phyloP scores from a whole-genome alignment of 1,140 invertebrate genomes.

The Dendroctonus valens region DNA sequence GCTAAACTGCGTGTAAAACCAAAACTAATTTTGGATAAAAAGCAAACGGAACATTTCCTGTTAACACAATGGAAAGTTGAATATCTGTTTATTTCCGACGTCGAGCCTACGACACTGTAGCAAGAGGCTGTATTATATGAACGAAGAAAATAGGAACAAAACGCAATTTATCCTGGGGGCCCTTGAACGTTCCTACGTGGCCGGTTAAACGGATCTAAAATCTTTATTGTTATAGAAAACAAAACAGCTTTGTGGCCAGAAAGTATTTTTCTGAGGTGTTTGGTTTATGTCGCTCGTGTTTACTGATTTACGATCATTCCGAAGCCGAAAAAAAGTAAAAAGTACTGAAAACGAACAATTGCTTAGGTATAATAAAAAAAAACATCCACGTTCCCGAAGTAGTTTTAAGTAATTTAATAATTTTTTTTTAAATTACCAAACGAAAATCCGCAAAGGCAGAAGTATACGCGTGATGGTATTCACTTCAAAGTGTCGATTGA shows the following conservation, averaged over 20 bases:
- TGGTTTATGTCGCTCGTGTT: neutral
- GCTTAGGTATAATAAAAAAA: too few relatives aligned
- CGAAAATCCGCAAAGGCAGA: too few relatives aligned
- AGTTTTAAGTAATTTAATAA: too few relatives aligned
- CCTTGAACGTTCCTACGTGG: slow-evolving; percentile 23
- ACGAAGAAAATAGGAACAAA: slow-evolving; percentile 17
- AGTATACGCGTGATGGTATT: too few relatives aligned
- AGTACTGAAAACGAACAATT: too few relatives aligned
- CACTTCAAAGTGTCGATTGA: too few relatives aligned
- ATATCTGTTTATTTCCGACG: neutral
- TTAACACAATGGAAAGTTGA: neutral
- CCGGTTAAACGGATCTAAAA: slow-evolving; percentile 23
- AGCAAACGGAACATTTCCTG: neutral
- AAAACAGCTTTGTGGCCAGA: slow-evolving; percentile 15
- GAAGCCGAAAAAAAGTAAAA: too few relatives aligned
- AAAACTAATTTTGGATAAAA: neutral
- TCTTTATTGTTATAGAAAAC: slow-evolving; percentile 25
- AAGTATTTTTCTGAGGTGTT: slow-evolving; percentile 12
- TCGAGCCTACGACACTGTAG: slow-evolving; percentile 3
- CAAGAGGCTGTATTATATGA: slow-evolving; percentile 13
- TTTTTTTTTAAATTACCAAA: too few relatives aligned
- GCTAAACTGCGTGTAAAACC: neutral
- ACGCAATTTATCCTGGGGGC: slow-evolving; percentile 19
- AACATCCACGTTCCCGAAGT: too few relatives aligned
- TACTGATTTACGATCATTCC: too few relatives aligned